A percentile compares a stretch with the other conserved stretches of the same genome.
Evolutionary conservation across 2,888 invertebrate genomes (phyloP).

Genomic region (Dicranocentrus wangi): DNA sequence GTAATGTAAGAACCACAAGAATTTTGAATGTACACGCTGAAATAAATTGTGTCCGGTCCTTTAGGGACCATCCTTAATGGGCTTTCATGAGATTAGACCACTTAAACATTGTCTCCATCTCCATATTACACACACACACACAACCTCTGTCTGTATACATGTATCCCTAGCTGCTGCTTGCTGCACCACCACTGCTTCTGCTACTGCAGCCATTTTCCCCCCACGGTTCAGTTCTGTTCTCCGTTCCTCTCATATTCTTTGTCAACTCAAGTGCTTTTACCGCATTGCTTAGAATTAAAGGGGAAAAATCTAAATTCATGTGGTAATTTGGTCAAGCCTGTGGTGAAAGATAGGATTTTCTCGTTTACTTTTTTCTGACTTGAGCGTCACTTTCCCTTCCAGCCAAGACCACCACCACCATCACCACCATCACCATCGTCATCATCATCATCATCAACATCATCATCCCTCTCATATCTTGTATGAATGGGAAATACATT

Average conservation of each 20-base stretch:
- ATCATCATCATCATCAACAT: constrained; percentile 38
- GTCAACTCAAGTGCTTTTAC: constrained; percentile 52
- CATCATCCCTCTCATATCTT: constrained; percentile 38
- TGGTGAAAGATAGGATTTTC: constrained; percentile 53
- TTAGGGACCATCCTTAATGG: constrained; percentile 57
- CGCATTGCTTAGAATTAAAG: constrained; percentile 50
- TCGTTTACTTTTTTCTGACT: not conserved
- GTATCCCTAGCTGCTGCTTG: not conserved
- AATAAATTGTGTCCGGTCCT: constrained; percentile 61
- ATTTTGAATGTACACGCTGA: constrained; percentile 29
- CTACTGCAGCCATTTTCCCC: too few relatives aligned
- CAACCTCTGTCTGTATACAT: not conserved
- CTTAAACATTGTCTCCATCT: constrained; percentile 48
- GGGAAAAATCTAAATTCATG: constrained; percentile 56
- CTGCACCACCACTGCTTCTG: too few relatives aligned
- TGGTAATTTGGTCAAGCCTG: constrained; percentile 58
- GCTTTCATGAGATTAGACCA: constrained; percentile 58
- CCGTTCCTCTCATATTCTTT: not conserved
- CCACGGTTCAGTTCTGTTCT: too few relatives aligned
- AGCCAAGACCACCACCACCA: constrained; percentile 35
- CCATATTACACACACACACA: constrained; percentile 28
- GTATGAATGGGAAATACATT: constrained; percentile 58
- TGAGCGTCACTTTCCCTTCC: too few relatives aligned
- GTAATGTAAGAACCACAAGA: not conserved
- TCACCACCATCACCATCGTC: constrained; percentile 23